Evolutionary conservation across 1,140 invertebrate species (phyloP).

Genomic region (Zaprionus ornatus): DNA sequence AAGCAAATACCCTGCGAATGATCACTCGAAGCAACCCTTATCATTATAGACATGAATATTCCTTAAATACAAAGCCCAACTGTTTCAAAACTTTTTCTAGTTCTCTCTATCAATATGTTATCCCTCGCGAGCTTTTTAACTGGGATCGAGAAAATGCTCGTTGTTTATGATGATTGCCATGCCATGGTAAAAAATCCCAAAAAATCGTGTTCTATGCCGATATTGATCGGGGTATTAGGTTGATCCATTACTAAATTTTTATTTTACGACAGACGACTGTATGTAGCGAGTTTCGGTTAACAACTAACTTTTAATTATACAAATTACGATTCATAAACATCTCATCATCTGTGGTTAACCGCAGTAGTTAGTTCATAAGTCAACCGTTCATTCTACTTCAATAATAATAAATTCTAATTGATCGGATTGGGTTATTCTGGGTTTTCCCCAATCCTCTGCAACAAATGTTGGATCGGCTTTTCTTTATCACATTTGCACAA

Average conservation of each 20-base stretch:
- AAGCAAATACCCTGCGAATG: constrained; percentile 91
- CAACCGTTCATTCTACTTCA: background rate
- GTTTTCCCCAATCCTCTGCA: no score
- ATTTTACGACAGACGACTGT: background rate
- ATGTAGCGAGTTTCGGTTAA: background rate
- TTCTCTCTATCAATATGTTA: constrained; percentile 90
- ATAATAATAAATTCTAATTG: no score
- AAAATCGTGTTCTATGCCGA: constrained; percentile 79
- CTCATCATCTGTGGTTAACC: background rate
- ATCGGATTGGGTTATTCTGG: no score
- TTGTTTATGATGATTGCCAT: constrained; percentile 95
- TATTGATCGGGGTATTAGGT: background rate
- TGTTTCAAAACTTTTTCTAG: constrained; percentile 86
- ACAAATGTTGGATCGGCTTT: no score
- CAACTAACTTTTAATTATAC: background rate
- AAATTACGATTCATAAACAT: background rate
- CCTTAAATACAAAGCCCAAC: constrained; percentile 90
- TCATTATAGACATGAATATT: constrained; percentile 86
- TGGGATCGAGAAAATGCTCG: constrained; percentile 87
- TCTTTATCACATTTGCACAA: no score
- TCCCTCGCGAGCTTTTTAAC: constrained; percentile 86
- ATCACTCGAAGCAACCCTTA: constrained; percentile 87
- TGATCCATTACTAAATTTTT: background rate
- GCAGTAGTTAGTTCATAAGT: background rate
- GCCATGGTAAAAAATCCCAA: constrained; percentile 89